Conservation (phyloP, 2,113 vertebrate genomes). For the Larimichthys polyactis region DNA sequence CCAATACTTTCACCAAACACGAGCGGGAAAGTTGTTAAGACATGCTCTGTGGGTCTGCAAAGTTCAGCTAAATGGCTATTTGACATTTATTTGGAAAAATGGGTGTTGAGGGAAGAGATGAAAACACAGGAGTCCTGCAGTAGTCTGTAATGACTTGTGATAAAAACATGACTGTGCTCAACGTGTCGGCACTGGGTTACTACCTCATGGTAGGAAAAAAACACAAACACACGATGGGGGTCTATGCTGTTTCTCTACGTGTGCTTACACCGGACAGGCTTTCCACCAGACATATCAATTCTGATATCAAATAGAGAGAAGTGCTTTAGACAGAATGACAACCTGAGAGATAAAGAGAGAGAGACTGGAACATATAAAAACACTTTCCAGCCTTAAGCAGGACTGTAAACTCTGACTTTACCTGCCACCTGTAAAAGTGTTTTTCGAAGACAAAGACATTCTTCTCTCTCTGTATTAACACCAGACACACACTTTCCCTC, state of each 20-base stretch:
- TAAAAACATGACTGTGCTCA: neutral
- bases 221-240: neutral
- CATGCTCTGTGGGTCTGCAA: too few species aligned
- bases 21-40: neutral
- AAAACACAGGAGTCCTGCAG: neutral
- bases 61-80: neutral
- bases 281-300: slow-evolving; percentile 28
- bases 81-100: slow-evolving; percentile 6
- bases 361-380: slow-evolving; percentile 3
- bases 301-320: slow-evolving; percentile 12
- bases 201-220: neutral
- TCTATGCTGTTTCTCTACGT: neutral
- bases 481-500: neutral
- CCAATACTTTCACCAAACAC: neutral
- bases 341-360: slow-evolving; percentile 7
- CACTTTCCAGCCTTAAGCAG: slow-evolving; percentile 1
- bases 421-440: slow-evolving; percentile 37
- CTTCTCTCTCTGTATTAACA: neutral
- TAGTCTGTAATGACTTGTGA: neutral
- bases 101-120: neutral
- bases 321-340: slow-evolving; percentile 23
- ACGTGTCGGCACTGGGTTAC: neutral
- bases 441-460: slow-evolving; percentile 22
- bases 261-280: neutral
- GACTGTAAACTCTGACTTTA: slow-evolving; percentile 18